Percentiles rank a stretch among this genome's conserved stretches.
Evolutionary conservation across 2,888 invertebrate species (phyloP).

Genomic region (Diarsia dahlii): DNA sequence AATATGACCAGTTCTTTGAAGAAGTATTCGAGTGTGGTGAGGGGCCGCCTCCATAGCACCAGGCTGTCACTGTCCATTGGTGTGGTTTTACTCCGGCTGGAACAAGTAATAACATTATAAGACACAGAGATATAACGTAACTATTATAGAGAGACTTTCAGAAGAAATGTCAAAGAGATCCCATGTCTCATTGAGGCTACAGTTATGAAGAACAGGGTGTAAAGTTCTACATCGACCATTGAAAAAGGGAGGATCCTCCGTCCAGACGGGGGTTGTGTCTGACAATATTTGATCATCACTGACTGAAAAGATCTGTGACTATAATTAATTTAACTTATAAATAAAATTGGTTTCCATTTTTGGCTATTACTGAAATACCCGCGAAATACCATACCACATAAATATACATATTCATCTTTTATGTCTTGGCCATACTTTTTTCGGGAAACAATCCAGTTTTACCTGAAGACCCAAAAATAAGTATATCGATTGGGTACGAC

Average conservation of each 20-base stretch:
- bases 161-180: too few relatives aligned
- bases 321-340: too few relatives aligned
- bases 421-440: not conserved
- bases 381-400: not conserved
- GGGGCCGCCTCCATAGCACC: constrained; percentile 95
- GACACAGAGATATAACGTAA: not conserved
- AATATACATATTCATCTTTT: not conserved
- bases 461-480: not conserved
- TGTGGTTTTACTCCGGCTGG: constrained; percentile 76
- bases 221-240: too few relatives aligned
- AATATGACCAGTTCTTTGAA: constrained; percentile 93
- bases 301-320: too few relatives aligned
- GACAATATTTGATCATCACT: too few relatives aligned
- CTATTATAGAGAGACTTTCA: too few relatives aligned
- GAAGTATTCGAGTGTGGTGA: constrained; percentile 95
- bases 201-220: too few relatives aligned
- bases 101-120: constrained; percentile 36
- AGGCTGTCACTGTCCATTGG: constrained; percentile 91
- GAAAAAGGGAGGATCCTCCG: too few relatives aligned
- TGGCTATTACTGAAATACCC: not conserved
- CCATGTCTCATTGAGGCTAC: too few relatives aligned
- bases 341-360: too few relatives aligned
- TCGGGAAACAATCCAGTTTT: not conserved
- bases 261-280: too few relatives aligned
- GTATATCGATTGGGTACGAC: not conserved